These are phyloP conservation scores for Recurvirostra avosetta DNA, from an alignment of 2,113 vertebrate genomes.

Conservation along the genomic window DNA sequence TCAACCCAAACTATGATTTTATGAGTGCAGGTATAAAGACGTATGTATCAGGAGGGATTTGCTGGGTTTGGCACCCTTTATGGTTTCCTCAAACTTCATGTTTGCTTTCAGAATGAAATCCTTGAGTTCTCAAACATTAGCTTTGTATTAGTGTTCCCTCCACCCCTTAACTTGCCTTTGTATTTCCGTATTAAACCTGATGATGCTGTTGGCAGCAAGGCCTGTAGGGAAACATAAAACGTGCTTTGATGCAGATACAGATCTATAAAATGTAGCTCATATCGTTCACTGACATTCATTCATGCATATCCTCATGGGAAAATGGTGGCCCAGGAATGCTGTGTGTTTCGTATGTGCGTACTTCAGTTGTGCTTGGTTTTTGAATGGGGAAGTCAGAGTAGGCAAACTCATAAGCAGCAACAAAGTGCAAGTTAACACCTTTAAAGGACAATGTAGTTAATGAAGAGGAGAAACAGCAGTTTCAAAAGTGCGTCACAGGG, in stretches of 20 bases:
- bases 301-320: not conserved
- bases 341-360: slow-evolving; percentile 58
- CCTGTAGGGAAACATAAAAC: not conserved
- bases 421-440: slow-evolving; percentile 73
- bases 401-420: slow-evolving; percentile 72
- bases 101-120: not conserved
- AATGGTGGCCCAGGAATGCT: not conserved
- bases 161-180: not conserved
- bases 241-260: not conserved
- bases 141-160: not conserved
- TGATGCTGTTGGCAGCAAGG: not conserved
- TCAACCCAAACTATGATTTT: not conserved
- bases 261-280: not conserved
- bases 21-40: not conserved
- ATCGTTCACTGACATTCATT: not conserved
- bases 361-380: slow-evolving; percentile 71
- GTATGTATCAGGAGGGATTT: not conserved
- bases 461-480: not conserved
- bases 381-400: slow-evolving; percentile 74
- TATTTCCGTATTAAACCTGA: not conserved
- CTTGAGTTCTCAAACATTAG: not conserved
- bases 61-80: not conserved
- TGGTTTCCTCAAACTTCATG: not conserved
- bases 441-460: not conserved
- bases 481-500: not conserved